These are phyloP conservation scores for Limenitis arthemis DNA, from an alignment of 2,888 invertebrate species.

Conservation along the genomic window DNA sequence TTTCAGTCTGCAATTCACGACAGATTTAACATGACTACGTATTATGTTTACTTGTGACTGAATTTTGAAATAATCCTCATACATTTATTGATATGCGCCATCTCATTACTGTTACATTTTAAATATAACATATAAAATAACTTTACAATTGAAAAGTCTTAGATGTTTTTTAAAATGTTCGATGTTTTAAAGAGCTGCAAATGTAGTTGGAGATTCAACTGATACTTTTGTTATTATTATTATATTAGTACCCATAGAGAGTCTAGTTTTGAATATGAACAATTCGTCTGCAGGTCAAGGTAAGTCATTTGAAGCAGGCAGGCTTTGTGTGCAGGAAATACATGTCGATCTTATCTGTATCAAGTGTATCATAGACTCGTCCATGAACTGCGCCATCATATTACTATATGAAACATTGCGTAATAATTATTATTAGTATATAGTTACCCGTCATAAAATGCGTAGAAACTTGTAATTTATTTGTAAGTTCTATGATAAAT, in stretches of 20 bases:
- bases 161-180: no score
- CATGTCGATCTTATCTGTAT: slow-evolving; percentile 9
- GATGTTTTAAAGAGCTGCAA: not conserved
- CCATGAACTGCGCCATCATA: slow-evolving; percentile 4
- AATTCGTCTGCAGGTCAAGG: slow-evolving; percentile 11
- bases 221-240: not conserved
- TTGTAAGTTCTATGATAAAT: no score
- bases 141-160: no score
- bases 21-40: not conserved
- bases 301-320: slow-evolving; percentile 6
- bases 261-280: slow-evolving; percentile 2
- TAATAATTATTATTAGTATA: not conserved
- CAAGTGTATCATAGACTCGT: slow-evolving; percentile 5
- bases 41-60: no score
- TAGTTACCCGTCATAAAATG: not conserved
- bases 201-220: no score
- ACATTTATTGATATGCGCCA: no score
- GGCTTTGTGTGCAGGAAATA: slow-evolving; percentile 8
- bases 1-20: slow-evolving; percentile 12
- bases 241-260: not conserved
- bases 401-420: not conserved
- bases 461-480: not conserved
- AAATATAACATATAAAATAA: no score
- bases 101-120: no score
- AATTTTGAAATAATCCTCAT: no score